These are phyloP conservation scores for Paratilapia polleni DNA, from an alignment of 2,113 vertebrate species.

Conservation along the genomic window DNA sequence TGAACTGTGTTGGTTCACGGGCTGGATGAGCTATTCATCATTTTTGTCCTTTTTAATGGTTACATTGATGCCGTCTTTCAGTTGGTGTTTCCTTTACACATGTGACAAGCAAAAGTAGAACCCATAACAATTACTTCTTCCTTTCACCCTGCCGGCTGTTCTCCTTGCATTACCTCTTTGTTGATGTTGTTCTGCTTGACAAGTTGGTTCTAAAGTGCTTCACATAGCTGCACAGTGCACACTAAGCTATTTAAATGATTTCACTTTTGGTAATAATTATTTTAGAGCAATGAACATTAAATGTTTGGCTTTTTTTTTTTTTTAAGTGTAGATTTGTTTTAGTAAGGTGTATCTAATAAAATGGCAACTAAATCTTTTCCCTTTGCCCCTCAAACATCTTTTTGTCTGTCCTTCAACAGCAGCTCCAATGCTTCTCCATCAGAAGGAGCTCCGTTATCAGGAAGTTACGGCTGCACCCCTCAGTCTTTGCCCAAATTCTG, in stretches of 20 bases:
- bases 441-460: constrained; percentile 82
- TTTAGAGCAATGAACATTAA: neutral
- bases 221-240: neutral
- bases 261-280: neutral
- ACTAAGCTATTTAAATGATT: fast-evolving
- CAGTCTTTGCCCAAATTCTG: constrained; percentile 94
- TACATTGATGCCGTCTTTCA: neutral
- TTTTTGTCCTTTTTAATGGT: neutral
- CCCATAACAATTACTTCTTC: neutral
- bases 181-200: neutral
- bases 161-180: neutral
- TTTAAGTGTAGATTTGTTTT: neutral
- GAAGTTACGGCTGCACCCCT: constrained; percentile 87
- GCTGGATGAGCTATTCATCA: neutral
- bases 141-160: neutral
- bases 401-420: constrained; percentile 65
- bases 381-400: neutral
- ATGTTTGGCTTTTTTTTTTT: neutral
- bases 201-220: neutral
- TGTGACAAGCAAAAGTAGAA: neutral
- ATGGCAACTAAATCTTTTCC: neutral
- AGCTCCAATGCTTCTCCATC: constrained; percentile 89
- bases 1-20: neutral
- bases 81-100: neutral
- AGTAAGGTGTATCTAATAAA: neutral